Evolutionary conservation across 1,140 invertebrate genomes (phyloP), one percentile per base, ranked within the genome.

Genomic region (Stenopsyche tienmushanensis): DNA sequence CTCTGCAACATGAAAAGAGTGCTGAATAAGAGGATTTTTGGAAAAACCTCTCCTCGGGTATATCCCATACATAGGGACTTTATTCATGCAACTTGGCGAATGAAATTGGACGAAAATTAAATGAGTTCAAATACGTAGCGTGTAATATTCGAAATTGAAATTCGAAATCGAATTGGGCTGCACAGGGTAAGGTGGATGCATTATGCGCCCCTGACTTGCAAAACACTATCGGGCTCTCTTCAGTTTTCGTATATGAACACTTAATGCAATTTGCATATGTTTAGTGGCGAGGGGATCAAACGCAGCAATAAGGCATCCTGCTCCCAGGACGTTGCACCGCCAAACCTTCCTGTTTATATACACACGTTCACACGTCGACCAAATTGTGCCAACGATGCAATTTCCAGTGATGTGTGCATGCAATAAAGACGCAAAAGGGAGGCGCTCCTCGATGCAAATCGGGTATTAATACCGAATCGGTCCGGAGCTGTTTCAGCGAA

Each of bases 251-350:
- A 62, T 52, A 67, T 67, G 59, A 67, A 55, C 60, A 52, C 39
- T 58, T 58, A 67, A 67, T 67, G 41, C 41, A 53, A 64, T 67
- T 67, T 67, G 54, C 66, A 67, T 67, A 64, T 64, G 26, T 64
- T 64, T 44, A 20, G 15, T 17, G 13, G 24, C 15, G 9, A 15
- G 55, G 15, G n/a, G 24, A 21, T 17, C n/a, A n/a, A n/a, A n/a
- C n/a, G 52, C 20, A 13, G 52, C 20, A 2, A 42, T 18, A 24
- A 25, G 39, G 55, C 13, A 23, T 59, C 42, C 55, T 7, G 52
- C 25, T 21, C 21, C n/a, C 13, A 42, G 21, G 23, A 2, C 9
- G 25, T 15, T 25, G 20, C 25, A n/a, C 52, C 7, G 3, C 25
- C 7, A 47, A 18, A 18, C 7, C 44, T 18, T 5, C 44, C 10